phyloP scores from a whole-genome alignment of 2,888 invertebrate genomes.

The Drosophila eohydei region DNA sequence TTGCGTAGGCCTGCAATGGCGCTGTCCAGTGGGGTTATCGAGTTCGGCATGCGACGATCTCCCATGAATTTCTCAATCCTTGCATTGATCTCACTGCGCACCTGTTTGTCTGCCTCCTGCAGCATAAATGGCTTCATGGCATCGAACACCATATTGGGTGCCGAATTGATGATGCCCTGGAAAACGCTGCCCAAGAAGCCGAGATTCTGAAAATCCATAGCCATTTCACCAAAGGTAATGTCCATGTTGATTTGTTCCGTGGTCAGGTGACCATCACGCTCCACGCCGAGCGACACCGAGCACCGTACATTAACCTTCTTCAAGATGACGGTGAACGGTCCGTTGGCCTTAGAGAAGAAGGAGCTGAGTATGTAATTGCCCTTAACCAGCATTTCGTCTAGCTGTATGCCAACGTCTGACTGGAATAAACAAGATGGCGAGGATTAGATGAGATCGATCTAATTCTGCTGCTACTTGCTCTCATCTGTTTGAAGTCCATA shows the following conservation, averaged over 20 bases:
- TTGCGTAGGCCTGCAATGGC: conserved; percentile 91
- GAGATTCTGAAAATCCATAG: conserved; percentile 93
- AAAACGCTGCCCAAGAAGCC: conserved; percentile 89
- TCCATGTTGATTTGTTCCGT: conserved; percentile 93
- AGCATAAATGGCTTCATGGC: conserved; percentile 94
- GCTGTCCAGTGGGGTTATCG: conserved; percentile 94
- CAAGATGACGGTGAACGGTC: conserved; percentile 92
- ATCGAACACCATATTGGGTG: conserved; percentile 93
- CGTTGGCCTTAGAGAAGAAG: conserved; percentile 89
- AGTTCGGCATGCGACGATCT: conserved; percentile 91
- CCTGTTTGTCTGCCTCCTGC: conserved; percentile 90
- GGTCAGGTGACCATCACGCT: conserved; percentile 90
- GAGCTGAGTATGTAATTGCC: conserved; percentile 91
- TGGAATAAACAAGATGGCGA: conserved; percentile 73
- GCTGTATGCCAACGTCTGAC: conserved; percentile 90
- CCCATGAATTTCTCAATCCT: conserved; percentile 89
- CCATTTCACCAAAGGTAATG: conserved; percentile 90
- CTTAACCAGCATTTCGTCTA: conserved; percentile 89
- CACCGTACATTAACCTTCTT: conserved; percentile 89
- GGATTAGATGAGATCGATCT: not conserved
- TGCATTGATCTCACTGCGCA: conserved; percentile 90
- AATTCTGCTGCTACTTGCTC: conserved; percentile 85
- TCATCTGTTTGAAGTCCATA: conserved; percentile 90
- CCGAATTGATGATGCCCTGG: conserved; percentile 92
- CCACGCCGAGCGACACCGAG: conserved; percentile 90